These are phyloP conservation scores for Pseudomugil tenellus DNA, from an alignment of 2,797 vertebrate species.

Conservation along the genomic window DNA sequence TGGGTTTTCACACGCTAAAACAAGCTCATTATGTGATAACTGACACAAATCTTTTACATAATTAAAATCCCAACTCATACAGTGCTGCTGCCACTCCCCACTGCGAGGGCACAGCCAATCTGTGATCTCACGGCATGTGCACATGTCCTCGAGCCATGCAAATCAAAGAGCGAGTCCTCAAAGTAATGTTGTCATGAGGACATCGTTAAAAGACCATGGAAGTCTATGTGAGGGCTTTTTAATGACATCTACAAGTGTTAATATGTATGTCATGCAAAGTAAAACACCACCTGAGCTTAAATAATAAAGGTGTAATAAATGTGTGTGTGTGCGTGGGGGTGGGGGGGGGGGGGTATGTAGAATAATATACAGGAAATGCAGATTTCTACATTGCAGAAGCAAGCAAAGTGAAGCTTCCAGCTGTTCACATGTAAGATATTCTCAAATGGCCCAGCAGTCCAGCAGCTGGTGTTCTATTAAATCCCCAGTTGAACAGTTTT, in stretches of 20 bases:
- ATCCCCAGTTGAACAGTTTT: slow-evolving; percentile 26
- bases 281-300: slow-evolving; percentile 75
- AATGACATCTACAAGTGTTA: slow-evolving; percentile 56
- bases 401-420: slow-evolving; percentile 42
- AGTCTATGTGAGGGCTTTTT: slow-evolving; percentile 45
- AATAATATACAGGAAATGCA: slow-evolving; percentile 3
- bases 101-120: slow-evolving; percentile 38
- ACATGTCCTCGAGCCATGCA: slow-evolving; percentile 34
- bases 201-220: slow-evolving; percentile 37
- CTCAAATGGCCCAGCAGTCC: slow-evolving; percentile 20
- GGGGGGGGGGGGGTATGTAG: too few species aligned
- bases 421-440: slow-evolving; percentile 41
- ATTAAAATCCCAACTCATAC: slow-evolving; percentile 54
- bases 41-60: slow-evolving; percentile 61
- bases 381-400: slow-evolving; percentile 12
- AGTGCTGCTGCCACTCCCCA: slow-evolving; percentile 36
- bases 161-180: slow-evolving; percentile 40
- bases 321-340: too few species aligned
- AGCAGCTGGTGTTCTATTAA: slow-evolving; percentile 48
- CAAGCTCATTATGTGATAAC: slow-evolving; percentile 67
- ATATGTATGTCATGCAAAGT: slow-evolving; percentile 57
- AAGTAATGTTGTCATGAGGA: slow-evolving; percentile 37
- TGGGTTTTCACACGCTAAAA: slow-evolving; percentile 52
- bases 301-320: too few species aligned
- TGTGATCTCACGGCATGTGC: slow-evolving; percentile 46